Base-by-base conservation (phyloP, 2,113 vertebrate genomes). In the Bufo gargarizans region DNA sequence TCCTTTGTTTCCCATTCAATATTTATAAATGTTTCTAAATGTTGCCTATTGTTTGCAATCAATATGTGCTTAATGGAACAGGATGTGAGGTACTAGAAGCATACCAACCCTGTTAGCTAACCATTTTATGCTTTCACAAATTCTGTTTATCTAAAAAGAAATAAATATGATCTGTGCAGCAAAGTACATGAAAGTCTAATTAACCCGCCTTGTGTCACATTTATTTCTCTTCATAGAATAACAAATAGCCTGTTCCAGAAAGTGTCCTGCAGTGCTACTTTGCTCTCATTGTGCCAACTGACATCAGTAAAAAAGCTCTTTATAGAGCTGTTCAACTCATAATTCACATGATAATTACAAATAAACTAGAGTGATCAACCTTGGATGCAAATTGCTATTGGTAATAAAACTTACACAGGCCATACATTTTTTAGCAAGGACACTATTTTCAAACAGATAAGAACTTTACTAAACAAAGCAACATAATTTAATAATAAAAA, bases 21-120 rank as follows among this genome's bases (percentile, higher is more conserved):
- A 89, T 83, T 81, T 90, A 89, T 67, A 47, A 77, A 69, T 69
- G 63, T 89, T 91, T 90, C 10, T 72, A 89, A 84, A 87, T 72
- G 88, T 77, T 88, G 88, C 49, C 43, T 58, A 86, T 45, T 77
- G 88, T 13, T 90, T 13, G 6, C 72, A 90, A 90, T 91, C 92
- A 90, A 90, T 92, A 90, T 4, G 47, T 59, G 59, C 85, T 69
- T 89, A 90, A 91, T 90, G 78, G 61, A 88, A 89, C 53, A 87
- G 45, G 82, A 82, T 61, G 81, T 55, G n/a, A 81, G 86, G 49
- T 55, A 56, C 53, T 72, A 88, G 79, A 74, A 47, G 19, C 45
- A 11, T n/a, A 61, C 55, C 69, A 76, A 33, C 49, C 33, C 50
- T 14, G 78, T 82, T 81, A 82, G 77, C 78, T 43, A 59, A 58